phyloP scores from a whole-genome alignment of 2,888 invertebrate species.

The Brachyopa scutellaris region DNA sequence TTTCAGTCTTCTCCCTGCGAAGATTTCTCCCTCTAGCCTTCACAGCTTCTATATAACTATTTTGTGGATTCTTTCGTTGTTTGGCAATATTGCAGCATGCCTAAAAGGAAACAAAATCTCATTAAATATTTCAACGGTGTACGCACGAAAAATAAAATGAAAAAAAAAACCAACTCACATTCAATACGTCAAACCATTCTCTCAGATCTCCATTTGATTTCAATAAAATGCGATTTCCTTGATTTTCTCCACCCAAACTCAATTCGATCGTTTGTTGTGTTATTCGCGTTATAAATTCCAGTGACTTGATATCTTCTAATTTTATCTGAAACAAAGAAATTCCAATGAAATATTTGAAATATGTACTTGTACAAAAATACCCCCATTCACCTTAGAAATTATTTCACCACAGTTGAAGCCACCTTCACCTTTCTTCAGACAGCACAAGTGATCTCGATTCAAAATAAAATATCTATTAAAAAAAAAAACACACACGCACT shows the following conservation, averaged over 20 bases:
- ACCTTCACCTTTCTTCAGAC: slow-evolving; percentile 61
- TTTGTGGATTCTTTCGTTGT: slow-evolving; percentile 61
- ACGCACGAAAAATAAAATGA: background rate
- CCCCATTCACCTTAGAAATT: slow-evolving; percentile 55
- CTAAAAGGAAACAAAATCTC: slow-evolving; percentile 22
- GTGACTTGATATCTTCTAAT: slow-evolving; percentile 63
- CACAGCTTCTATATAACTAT: slow-evolving; percentile 58
- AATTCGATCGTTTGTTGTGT: slow-evolving; percentile 63
- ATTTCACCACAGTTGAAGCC: slow-evolving; percentile 63
- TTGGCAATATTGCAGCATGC: slow-evolving; percentile 65
- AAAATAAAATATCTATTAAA: slow-evolving; percentile 56
- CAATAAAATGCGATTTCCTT: slow-evolving; percentile 57
- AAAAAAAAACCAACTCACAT: slow-evolving; percentile 54
- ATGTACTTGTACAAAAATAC: too few relatives aligned
- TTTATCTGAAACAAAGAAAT: slow-evolving; percentile 43
- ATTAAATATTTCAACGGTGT: slow-evolving; percentile 35
- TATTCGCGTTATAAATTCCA: slow-evolving; percentile 60
- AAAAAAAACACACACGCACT: background rate
- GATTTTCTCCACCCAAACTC: slow-evolving; percentile 52
- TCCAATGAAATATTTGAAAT: background rate
- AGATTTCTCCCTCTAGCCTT: slow-evolving; percentile 65
- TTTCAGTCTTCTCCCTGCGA: slow-evolving; percentile 66
- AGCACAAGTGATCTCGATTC: slow-evolving; percentile 63
- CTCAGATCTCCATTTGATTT: slow-evolving; percentile 60
- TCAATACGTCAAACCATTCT: slow-evolving; percentile 68